Conservation (phyloP, 2,797 vertebrate species). For the Clarias platycephalus region DNA sequence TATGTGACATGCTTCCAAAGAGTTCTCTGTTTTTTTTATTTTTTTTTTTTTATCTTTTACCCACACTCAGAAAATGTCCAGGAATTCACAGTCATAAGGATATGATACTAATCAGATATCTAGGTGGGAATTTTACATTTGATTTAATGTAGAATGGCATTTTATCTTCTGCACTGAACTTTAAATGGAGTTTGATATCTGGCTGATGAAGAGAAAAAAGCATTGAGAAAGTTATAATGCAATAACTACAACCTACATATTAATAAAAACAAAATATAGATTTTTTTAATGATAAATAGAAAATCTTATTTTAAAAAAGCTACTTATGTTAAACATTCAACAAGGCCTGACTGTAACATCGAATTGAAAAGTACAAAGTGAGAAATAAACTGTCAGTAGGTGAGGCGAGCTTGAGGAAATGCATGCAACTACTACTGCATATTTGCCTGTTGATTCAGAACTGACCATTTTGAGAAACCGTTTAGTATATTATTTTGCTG, state of each 20-base stretch:
- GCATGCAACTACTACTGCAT: not conserved
- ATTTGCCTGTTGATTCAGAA: conserved; percentile 47
- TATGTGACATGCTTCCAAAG: conserved; percentile 2
- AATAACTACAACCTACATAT: conserved; percentile 27
- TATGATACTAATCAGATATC: conserved; percentile 31
- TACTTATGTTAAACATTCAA: conserved; percentile 18
- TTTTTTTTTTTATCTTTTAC: not conserved
- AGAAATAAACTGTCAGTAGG: not conserved
- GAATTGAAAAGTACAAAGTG: conserved; percentile 15
- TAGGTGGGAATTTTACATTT: conserved; percentile 38
- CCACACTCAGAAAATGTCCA: conserved; percentile 19
- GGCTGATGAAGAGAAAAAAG: not conserved
- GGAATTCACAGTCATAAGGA: conserved; percentile 18
- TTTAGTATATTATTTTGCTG: conserved; percentile 45
- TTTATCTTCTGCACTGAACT: conserved; percentile 4
- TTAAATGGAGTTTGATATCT: not conserved
- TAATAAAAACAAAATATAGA: too few relatives aligned
- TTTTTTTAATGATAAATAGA: too few relatives aligned
- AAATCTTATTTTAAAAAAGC: not conserved
- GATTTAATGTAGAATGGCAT: conserved; percentile 26
- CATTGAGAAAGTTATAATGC: not conserved
- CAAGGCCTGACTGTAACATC: not conserved
- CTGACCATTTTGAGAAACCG: conserved; percentile 41
- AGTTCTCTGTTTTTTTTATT: not conserved
- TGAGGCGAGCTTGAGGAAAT: conserved; percentile 22